A percentile compares a stretch with the other conserved stretches of the same genome.
Evolutionary conservation across 2,113 vertebrate species (phyloP).

Genomic region (Zosterops japonicus): DNA sequence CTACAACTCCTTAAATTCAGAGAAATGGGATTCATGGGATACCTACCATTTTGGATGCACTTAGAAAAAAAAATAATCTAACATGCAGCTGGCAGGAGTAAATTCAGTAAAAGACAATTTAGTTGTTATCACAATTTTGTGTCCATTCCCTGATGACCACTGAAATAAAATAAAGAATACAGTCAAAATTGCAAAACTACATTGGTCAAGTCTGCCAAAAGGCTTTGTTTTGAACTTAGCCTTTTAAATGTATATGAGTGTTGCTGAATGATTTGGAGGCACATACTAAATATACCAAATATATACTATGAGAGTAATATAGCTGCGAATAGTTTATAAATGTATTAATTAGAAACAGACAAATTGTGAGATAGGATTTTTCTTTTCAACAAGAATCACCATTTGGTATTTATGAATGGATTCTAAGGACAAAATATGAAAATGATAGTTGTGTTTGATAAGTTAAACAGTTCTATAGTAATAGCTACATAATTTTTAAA

Average conservation of each 20-base stretch:
- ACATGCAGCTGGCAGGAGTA: neutral
- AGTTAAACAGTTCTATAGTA: constrained; percentile 59
- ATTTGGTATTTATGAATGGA: neutral
- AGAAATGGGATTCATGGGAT: neutral
- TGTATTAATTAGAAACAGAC: neutral
- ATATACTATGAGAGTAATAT: neutral
- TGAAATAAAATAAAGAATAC: neutral
- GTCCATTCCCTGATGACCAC: neutral
- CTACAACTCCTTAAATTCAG: neutral
- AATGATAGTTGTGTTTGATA: constrained; percentile 38
- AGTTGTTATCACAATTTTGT: neutral
- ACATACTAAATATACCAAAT: neutral
- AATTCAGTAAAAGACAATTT: neutral
- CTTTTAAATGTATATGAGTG: neutral
- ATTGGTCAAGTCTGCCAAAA: neutral
- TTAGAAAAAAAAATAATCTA: neutral
- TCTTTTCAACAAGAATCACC: neutral
- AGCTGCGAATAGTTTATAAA: neutral
- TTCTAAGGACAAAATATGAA: constrained; percentile 20
- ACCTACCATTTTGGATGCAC: neutral
- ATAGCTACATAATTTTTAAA: constrained; percentile 31
- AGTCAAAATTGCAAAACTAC: neutral
- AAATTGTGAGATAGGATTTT: neutral
- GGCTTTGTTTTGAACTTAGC: neutral
- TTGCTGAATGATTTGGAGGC: neutral